Evolutionary conservation across 2,797 vertebrate species (phyloP), one percentile per base, ranked within the genome.

Genomic region (Glyptemys insculpta): DNA sequence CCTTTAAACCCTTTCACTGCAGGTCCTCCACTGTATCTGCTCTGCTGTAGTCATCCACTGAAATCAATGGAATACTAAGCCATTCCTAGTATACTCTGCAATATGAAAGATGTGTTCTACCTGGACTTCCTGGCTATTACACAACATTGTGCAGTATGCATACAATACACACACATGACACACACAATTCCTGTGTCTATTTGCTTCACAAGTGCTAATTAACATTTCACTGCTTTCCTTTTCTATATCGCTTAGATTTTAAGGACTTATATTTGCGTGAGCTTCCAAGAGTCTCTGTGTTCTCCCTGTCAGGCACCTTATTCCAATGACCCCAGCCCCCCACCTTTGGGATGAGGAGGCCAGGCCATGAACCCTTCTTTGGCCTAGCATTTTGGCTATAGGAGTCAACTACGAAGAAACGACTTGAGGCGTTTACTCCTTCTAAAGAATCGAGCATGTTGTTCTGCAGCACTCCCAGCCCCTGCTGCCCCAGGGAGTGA

Each of bases 1-100:
- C 93, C 92, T 90, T 93, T 95, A 88, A 96, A 96, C 91, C 87
- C 80, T 93, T 92, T 56, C 91, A 86, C 41, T 74, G 53, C 53
- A 90, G 52, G 80, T 94, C 82, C 76, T 95, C 85, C 44, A 81
- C 50, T 93, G 82, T 62, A 85, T 54, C 84, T 6, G 3, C 83
- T 94, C 44, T 91, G 49, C 65, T 72, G 1, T 1, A 91, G 50
- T 85, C 72, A 91, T 83, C 81, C 86, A 62, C 44, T 89, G 79
- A 92, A 89, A 89, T 79, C 65, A 87, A 76, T 29, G n/a, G 27
- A 44, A 81, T 16, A 21, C 15, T 10, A 10, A 74, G 54, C 53
- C 80, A 31, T 23, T 74, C 78, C 80, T 93, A 86, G 11, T 34
- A 41, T 12, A n/a, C 3, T 12, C 27, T 88, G 57, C 25, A 34